A percentile compares a stretch with the other conserved stretches of the same genome.
Conservation (phyloP, 1,140 invertebrate species). For the Popillia japonica region DNA sequence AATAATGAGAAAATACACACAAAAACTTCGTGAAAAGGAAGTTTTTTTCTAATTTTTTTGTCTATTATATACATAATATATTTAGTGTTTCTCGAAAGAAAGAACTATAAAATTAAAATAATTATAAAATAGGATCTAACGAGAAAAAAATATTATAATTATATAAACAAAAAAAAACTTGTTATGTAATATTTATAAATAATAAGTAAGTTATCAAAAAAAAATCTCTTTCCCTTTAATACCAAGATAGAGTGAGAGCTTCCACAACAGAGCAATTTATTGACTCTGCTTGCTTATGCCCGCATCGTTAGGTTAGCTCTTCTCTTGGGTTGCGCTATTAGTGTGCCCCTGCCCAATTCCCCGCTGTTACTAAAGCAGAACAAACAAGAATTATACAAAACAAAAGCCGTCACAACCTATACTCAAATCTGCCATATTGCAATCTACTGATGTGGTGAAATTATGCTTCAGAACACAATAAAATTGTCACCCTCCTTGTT, state of each 20-base stretch:
- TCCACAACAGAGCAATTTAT: conserved; percentile 55
- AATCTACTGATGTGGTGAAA: not conserved
- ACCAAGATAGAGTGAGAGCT: conserved; percentile 59
- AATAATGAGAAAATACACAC: not conserved
- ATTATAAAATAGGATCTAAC: conserved; percentile 50
- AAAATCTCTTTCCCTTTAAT: conserved; percentile 58
- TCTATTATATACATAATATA: conserved; percentile 44
- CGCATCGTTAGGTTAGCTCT: conserved; percentile 55
- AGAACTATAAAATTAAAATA: conserved; percentile 25
- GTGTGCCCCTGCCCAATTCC: conserved; percentile 49
- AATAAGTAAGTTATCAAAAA: conserved; percentile 48
- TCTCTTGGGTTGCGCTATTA: conserved; percentile 56
- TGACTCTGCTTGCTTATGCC: conserved; percentile 57
- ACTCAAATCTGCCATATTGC: conserved; percentile 20
- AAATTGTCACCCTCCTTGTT: no score
- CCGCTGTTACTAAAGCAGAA: conserved; percentile 16
- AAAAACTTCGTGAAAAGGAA: conserved; percentile 50
- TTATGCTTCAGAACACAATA: no score
- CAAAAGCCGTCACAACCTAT: conserved; percentile 16
- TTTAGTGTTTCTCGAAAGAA: conserved; percentile 49
- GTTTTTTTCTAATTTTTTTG: conserved; percentile 50
- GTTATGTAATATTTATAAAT: conserved; percentile 45
- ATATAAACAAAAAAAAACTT: conserved; percentile 42
- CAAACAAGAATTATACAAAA: conserved; percentile 22
- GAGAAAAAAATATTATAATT: conserved; percentile 23